Base-by-base conservation (phyloP, 2,113 vertebrate genomes). In the Hemiprocne comata region DNA sequence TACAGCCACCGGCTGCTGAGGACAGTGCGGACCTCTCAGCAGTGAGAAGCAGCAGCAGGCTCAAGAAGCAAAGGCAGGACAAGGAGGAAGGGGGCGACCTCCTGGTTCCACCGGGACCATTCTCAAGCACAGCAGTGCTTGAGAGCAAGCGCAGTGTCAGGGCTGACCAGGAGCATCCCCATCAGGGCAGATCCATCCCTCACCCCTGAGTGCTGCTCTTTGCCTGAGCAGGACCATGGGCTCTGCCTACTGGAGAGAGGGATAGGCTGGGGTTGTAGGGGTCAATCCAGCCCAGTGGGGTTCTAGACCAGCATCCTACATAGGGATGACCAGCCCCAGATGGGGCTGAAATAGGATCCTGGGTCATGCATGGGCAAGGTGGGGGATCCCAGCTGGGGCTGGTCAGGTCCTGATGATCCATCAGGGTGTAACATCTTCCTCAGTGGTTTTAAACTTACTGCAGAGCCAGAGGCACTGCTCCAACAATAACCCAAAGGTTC, bases 251-350 rank as follows among this genome's bases (percentile, higher is more conserved):
- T n/a, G 11, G 16, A 61, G 50, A 60, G 6, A n/a, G 14, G 13
- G 4, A 20, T 5, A 2, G 36, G 38, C n/a, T 81, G 60, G 23
- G 9, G 7, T 8, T 18, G n/a, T 2, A 44, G 54, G 13, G 13
- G 13, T 51, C 62, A 57, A 25, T 14, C 44, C 65, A 85, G 23
- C 11, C 38, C 65, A 33, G 29, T 3, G 20, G 5, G 6, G 4
- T 38, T 76, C 34, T 46, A 93, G 13, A 69, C 5, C 48, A 76
- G 12, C 33, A 48, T 21, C 44, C 9, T 29, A 25, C 21, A 54
- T 3, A 0, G 2, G 13, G 31, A 44, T 6, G 2, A 17, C 19
- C 4, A 71, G 53, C 46, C 1, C 0, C 18, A 33, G 13, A 5
- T 2, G 5, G n/a, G 36, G 51, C 23, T 89, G 34, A 72, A 72